Percentiles rank a stretch among this genome's conserved stretches.
Evolutionary conservation across 2,797 vertebrate species (phyloP).

Genomic region (Enteromius radiatus): DNA sequence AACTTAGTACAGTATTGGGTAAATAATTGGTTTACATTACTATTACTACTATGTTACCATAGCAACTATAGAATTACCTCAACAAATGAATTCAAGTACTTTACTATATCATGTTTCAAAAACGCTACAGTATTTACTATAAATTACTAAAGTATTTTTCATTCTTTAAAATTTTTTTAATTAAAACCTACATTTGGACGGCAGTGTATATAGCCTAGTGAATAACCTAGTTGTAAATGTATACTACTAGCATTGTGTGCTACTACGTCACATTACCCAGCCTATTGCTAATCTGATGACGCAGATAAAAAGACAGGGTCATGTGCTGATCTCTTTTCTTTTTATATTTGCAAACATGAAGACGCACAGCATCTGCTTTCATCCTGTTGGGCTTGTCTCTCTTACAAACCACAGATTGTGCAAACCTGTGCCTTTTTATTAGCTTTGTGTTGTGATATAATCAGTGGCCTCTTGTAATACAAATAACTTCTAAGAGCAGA

Average conservation of each 20-base stretch:
- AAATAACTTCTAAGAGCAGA: slow-evolving; percentile 37
- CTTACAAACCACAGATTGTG: not conserved
- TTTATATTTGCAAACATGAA: slow-evolving; percentile 5
- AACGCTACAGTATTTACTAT: not conserved
- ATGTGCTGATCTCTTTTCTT: slow-evolving; percentile 2
- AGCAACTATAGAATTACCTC: not conserved
- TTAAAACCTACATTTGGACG: not conserved
- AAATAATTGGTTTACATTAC: not conserved
- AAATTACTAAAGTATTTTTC: not conserved
- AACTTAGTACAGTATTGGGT: not conserved
- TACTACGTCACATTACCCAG: not conserved
- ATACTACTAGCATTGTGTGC: not conserved
- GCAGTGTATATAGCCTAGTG: not conserved
- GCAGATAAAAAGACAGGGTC: not conserved
- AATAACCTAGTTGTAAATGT: not conserved
- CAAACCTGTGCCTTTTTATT: slow-evolving; percentile 11
- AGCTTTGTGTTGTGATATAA: slow-evolving; percentile 34
- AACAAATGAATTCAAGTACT: not conserved
- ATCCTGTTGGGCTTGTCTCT: not conserved
- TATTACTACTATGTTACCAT: not conserved
- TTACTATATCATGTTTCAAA: not conserved
- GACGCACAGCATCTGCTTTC: slow-evolving; percentile 8
- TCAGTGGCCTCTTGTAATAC: slow-evolving; percentile 25
- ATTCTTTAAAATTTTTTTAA: no score
- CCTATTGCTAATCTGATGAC: not conserved